Evolutionary conservation across 2,888 invertebrate genomes (phyloP).

Genomic region (Cantharis flavilabris): DNA sequence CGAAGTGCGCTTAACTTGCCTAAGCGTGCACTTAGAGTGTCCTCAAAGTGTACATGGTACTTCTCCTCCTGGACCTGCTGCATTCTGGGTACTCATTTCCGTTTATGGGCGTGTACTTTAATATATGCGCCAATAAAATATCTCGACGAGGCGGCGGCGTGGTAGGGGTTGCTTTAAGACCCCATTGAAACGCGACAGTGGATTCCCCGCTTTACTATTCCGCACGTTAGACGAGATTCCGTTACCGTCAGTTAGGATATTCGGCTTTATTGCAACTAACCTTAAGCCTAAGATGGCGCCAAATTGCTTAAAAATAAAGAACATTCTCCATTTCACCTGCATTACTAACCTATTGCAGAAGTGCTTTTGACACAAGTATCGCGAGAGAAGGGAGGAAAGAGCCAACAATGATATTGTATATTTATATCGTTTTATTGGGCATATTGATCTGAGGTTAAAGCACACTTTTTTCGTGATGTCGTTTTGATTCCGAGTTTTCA

Average conservation of each 20-base stretch:
- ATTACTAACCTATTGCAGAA: slow-evolving; percentile 46
- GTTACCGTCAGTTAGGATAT: neutral
- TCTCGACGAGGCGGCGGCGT: slow-evolving; percentile 2
- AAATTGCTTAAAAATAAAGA: slow-evolving; percentile 29
- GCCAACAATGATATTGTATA: slow-evolving; percentile 55
- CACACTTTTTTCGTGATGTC: slow-evolving; percentile 41
- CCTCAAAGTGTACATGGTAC: slow-evolving; percentile 58
- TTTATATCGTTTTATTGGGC: slow-evolving; percentile 57
- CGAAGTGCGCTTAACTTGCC: slow-evolving; percentile 59
- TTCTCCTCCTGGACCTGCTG: slow-evolving; percentile 52
- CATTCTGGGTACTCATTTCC: slow-evolving; percentile 54
- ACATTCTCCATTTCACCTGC: slow-evolving; percentile 39
- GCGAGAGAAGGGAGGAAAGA: slow-evolving; percentile 34
- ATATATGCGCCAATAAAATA: slow-evolving; percentile 32
- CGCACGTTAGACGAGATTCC: slow-evolving; percentile 8
- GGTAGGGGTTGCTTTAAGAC: slow-evolving; percentile 5
- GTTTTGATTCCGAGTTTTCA: slow-evolving; percentile 40
- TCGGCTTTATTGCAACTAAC: slow-evolving; percentile 9
- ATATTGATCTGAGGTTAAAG: slow-evolving; percentile 49
- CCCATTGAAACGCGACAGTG: slow-evolving; percentile 9
- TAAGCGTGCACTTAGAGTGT: slow-evolving; percentile 59
- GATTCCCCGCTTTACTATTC: slow-evolving; percentile 14
- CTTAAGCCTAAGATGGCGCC: slow-evolving; percentile 20
- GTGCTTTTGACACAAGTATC: slow-evolving; percentile 42
- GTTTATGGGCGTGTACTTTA: slow-evolving; percentile 40